These are phyloP conservation scores for Thamnophis elegans DNA, from an alignment of 2,797 vertebrate species.

Conservation along the genomic window DNA sequence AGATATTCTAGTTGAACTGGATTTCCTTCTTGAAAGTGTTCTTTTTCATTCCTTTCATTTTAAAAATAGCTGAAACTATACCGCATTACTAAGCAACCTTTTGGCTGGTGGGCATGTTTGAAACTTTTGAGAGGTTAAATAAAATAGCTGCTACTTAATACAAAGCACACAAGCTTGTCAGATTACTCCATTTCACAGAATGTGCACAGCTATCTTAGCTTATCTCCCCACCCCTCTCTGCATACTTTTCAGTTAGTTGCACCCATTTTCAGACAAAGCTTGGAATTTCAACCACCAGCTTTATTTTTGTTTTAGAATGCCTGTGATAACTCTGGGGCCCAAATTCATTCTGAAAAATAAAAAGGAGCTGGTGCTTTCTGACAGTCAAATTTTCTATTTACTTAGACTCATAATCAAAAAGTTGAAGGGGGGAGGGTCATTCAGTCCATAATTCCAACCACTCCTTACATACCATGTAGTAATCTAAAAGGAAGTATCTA, in stretches of 20 bases:
- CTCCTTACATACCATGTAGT: neutral
- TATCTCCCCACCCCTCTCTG: neutral
- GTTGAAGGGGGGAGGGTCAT: neutral
- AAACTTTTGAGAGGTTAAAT: neutral
- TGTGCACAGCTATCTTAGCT: neutral
- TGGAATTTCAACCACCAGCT: neutral
- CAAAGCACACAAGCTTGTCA: neutral
- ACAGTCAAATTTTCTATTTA: neutral
- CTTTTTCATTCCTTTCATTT: neutral
- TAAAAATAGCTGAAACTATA: neutral
- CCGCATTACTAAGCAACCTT: neutral
- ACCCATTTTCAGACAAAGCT: neutral
- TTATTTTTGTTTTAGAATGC: neutral
- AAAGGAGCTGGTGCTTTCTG: neutral
- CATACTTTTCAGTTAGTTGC: neutral
- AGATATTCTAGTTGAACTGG: conserved; percentile 1
- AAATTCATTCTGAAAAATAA: neutral
- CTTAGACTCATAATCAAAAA: neutral
- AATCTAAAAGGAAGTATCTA: neutral
- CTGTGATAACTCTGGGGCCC: neutral
- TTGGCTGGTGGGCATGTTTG: neutral
- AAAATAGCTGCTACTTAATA: neutral
- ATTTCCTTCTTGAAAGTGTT: neutral
- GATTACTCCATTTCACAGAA: neutral
- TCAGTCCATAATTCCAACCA: neutral